Percentiles rank a stretch among this genome's conserved stretches.
These are phyloP conservation scores for Habrosyne pyritoides DNA, from an alignment of 2,888 invertebrate genomes.

Conservation along the genomic window DNA sequence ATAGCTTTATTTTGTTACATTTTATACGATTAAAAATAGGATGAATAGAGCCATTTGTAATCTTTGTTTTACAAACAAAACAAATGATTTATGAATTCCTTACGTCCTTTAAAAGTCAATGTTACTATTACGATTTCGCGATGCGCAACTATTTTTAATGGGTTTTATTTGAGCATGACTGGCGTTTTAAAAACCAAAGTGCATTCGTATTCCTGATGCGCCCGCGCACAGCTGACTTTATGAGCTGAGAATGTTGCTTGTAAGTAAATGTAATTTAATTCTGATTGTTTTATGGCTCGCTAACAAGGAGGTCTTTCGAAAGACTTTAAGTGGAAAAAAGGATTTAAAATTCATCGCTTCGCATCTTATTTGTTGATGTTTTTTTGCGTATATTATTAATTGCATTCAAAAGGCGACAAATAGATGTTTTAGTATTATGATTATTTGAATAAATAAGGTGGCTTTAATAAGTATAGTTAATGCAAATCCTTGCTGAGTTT, in stretches of 20 bases:
- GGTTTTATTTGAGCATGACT: constrained; percentile 19
- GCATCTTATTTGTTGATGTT: not conserved
- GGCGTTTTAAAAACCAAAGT: constrained; percentile 23
- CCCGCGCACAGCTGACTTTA: constrained; percentile 33
- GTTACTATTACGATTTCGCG: constrained; percentile 5
- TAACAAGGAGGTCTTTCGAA: not conserved
- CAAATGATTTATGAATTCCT: not conserved
- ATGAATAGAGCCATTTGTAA: not conserved
- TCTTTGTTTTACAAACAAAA: too few relatives aligned
- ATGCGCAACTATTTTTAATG: constrained; percentile 7
- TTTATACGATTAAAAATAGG: too few relatives aligned
- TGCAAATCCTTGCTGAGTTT: too few relatives aligned
- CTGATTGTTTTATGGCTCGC: constrained; percentile 17
- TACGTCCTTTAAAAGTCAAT: not conserved
- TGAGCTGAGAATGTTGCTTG: constrained; percentile 36
- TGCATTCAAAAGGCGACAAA: not conserved
- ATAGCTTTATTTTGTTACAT: too few relatives aligned
- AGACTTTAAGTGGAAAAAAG: not conserved
- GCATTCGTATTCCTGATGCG: constrained; percentile 28
- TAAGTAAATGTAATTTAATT: constrained; percentile 29
- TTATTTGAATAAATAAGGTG: too few relatives aligned
- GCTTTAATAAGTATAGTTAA: too few relatives aligned
- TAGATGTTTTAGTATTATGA: too few relatives aligned
- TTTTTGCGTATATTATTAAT: not conserved
- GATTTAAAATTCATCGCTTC: not conserved